phyloP scores from a whole-genome alignment of 2,888 invertebrate species.

The Agrilus mali region DNA sequence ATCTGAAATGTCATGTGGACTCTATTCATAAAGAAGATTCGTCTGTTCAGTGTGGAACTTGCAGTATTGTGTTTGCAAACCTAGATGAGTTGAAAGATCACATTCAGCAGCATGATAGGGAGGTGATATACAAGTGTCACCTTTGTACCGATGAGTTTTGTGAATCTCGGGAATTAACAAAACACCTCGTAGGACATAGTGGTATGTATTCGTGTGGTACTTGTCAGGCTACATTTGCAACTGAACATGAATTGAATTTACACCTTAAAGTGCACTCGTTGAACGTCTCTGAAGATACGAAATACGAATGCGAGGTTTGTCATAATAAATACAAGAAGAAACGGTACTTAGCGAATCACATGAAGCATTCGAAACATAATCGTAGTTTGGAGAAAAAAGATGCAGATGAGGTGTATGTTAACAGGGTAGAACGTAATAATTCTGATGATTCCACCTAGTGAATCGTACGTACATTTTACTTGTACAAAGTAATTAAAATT shows the following conservation, averaged over 20 bases:
- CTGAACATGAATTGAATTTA: constrained; percentile 10
- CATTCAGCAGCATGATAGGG: constrained; percentile 11
- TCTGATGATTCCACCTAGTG: background rate
- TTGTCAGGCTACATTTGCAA: constrained; percentile 11
- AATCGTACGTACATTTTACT: no score
- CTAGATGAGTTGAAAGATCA: constrained; percentile 10
- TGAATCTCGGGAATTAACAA: constrained; percentile 13
- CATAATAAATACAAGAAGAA: constrained; percentile 11
- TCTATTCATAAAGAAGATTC: constrained; percentile 8
- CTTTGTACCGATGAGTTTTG: constrained; percentile 12
- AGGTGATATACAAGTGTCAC: constrained; percentile 14
- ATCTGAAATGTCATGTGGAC: constrained; percentile 12
- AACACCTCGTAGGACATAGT: constrained; percentile 14
- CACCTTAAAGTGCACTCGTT: constrained; percentile 9
- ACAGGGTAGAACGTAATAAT: constrained; percentile 5
- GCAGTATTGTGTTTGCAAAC: constrained; percentile 9
- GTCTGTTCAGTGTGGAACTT: constrained; percentile 11
- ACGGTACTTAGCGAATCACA: constrained; percentile 9
- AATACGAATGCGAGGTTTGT: constrained; percentile 12
- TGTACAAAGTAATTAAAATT: no score
- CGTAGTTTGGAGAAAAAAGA: constrained; percentile 6
- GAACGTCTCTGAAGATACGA: constrained; percentile 2
- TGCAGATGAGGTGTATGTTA: constrained; percentile 3
- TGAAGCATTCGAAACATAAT: constrained; percentile 4
- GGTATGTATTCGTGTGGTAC: constrained; percentile 12